Conservation (phyloP, 2,888 invertebrate species). For the Sarcophaga variegata region DNA sequence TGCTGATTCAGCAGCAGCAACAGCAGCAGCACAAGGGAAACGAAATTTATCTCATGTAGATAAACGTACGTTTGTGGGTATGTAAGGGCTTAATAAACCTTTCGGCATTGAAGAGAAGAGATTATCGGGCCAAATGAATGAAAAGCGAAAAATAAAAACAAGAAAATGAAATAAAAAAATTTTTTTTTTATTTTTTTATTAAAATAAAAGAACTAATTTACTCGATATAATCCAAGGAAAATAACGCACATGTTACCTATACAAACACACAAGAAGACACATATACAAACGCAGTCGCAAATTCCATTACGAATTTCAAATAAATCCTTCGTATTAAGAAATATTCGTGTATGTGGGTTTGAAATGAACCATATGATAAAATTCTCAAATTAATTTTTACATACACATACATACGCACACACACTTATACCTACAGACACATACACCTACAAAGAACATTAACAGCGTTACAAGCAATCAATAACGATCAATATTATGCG, state of each 20-base stretch:
- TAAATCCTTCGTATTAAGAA: neutral
- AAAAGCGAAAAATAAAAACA: neutral
- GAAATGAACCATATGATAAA: constrained; percentile 41
- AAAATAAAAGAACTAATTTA: constrained; percentile 57
- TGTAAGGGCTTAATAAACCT: constrained; percentile 25
- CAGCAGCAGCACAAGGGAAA: neutral
- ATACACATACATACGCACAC: neutral
- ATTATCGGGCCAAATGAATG: constrained; percentile 40
- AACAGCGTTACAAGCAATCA: no score
- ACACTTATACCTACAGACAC: no score
- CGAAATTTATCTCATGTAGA: neutral
- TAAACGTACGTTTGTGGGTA: neutral
- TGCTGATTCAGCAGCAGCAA: neutral
- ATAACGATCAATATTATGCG: no score
- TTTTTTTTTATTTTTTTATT: no score
- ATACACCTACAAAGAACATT: no score
- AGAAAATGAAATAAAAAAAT: constrained; percentile 13
- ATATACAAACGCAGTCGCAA: constrained; percentile 10
- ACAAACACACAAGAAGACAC: neutral
- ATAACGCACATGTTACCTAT: constrained; percentile 57
- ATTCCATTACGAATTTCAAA: constrained; percentile 19
- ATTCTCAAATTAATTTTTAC: constrained; percentile 31
- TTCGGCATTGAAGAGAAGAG: constrained; percentile 24
- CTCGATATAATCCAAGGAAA: constrained; percentile 55
- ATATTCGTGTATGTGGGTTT: constrained; percentile 3